Conservation (phyloP, 1,140 invertebrate species). For the Rhopalosiphum maidis region DNA sequence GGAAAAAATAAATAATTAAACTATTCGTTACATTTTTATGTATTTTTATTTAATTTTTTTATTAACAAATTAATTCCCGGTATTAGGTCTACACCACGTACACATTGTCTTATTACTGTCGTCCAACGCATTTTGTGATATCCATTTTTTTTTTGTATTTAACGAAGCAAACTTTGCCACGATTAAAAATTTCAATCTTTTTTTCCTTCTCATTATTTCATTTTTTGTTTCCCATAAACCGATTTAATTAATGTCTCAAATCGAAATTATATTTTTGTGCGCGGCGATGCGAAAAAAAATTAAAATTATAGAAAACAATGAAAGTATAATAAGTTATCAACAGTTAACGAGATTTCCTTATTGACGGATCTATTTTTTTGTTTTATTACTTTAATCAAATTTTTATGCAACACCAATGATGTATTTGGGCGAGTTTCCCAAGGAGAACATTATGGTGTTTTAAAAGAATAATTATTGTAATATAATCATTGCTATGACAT, state of each 20-base stretch:
- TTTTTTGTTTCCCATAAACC: background rate
- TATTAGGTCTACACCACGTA: background rate
- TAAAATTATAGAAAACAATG: background rate
- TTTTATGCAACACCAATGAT: background rate
- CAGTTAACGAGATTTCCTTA: background rate
- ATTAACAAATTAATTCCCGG: background rate
- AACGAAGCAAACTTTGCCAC: background rate
- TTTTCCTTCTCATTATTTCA: background rate
- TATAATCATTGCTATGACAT: background rate
- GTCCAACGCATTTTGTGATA: background rate
- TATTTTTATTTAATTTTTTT: background rate
- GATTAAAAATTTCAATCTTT: background rate
- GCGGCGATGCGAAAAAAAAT: background rate
- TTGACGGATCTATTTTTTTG: background rate
- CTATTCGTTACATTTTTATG: background rate
- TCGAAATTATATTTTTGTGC: background rate
- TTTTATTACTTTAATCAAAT: background rate
- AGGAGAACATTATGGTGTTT: background rate
- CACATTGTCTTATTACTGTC: background rate
- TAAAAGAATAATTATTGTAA: background rate
- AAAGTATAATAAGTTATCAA: background rate
- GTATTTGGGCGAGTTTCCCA: background rate
- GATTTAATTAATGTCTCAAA: slow-evolving; percentile 27
- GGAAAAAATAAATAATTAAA: background rate
- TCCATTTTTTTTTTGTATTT: background rate